Evolutionary conservation across 2,888 invertebrate species (phyloP).

Genomic region (Drosophila leonis): DNA sequence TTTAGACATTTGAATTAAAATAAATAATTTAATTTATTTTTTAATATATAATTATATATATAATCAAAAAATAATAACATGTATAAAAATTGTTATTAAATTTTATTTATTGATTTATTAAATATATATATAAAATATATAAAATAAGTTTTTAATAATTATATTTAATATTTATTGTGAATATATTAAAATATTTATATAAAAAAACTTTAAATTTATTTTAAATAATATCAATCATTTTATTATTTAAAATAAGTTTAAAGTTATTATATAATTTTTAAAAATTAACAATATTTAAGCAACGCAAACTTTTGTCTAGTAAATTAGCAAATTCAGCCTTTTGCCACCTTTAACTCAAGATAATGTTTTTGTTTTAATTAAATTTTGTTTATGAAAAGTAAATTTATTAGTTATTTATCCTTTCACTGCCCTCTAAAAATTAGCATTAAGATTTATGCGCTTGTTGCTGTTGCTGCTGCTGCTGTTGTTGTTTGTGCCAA

Average conservation of each 20-base stretch:
- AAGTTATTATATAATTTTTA: background rate
- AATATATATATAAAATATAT: no score
- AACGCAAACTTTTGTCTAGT: background rate
- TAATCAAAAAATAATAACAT: no score
- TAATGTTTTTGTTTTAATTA: conserved; percentile 7
- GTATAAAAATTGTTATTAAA: no score
- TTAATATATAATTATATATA: no score
- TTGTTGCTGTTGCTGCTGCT: conserved; percentile 7
- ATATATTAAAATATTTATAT: no score
- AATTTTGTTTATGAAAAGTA: background rate
- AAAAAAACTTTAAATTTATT: no score
- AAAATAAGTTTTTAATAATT: no score
- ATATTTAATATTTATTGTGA: no score
- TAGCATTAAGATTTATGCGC: conserved; percentile 31
- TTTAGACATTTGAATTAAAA: no score
- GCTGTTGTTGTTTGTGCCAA: conserved; percentile 42
- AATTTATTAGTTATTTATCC: conserved; percentile 11
- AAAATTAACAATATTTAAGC: background rate
- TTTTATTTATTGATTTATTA: background rate
- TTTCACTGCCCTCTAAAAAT: conserved; percentile 18
- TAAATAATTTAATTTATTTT: background rate
- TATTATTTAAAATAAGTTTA: no score
- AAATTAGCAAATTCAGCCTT: no score
- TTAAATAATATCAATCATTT: no score
- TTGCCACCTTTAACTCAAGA: background rate